These are phyloP conservation scores for Byasa hedistus DNA, from an alignment of 2,888 invertebrate genomes.

Conservation along the genomic window DNA sequence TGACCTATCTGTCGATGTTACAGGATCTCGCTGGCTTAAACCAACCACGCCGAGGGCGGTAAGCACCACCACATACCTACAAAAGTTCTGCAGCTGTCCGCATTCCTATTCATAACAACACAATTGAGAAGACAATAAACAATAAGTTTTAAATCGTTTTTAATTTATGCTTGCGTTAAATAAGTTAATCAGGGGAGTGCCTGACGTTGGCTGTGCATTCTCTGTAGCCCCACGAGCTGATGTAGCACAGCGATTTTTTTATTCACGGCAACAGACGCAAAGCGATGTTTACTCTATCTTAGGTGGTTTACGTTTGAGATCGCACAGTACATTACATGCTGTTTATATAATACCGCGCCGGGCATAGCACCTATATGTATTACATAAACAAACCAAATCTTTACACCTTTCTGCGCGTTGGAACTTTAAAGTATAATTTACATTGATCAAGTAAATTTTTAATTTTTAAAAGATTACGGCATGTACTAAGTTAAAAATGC, in stretches of 20 bases:
- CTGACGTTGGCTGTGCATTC: too few relatives aligned
- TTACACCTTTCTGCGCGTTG: too few relatives aligned
- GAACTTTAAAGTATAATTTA: too few relatives aligned
- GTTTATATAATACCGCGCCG: slow-evolving; percentile 16
- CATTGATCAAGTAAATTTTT: too few relatives aligned
- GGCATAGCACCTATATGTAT: background rate
- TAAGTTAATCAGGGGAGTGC: too few relatives aligned
- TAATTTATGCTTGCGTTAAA: slow-evolving; percentile 55
- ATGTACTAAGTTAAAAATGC: too few relatives aligned
- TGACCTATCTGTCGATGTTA: slow-evolving; percentile 74
- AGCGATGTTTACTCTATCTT: slow-evolving; percentile 39
- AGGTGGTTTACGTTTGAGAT: slow-evolving; percentile 22
- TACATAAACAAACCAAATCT: too few relatives aligned
- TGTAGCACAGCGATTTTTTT: slow-evolving; percentile 41
- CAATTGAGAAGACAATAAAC: slow-evolving; percentile 73
- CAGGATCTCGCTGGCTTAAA: slow-evolving; percentile 74
- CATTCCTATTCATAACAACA: slow-evolving; percentile 65
- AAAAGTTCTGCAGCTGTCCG: slow-evolving; percentile 62
- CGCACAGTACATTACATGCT: slow-evolving; percentile 9
- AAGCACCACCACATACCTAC: slow-evolving; percentile 40
- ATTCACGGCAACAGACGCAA: slow-evolving; percentile 33
- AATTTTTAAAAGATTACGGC: too few relatives aligned
- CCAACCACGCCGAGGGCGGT: slow-evolving; percentile 41
- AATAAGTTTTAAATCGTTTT: slow-evolving; percentile 55
- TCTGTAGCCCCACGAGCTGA: background rate